Evolutionary conservation across 2,113 vertebrate genomes (phyloP), one percentile per base, ranked within the genome.

Genomic region (Cervus canadensis): DNA sequence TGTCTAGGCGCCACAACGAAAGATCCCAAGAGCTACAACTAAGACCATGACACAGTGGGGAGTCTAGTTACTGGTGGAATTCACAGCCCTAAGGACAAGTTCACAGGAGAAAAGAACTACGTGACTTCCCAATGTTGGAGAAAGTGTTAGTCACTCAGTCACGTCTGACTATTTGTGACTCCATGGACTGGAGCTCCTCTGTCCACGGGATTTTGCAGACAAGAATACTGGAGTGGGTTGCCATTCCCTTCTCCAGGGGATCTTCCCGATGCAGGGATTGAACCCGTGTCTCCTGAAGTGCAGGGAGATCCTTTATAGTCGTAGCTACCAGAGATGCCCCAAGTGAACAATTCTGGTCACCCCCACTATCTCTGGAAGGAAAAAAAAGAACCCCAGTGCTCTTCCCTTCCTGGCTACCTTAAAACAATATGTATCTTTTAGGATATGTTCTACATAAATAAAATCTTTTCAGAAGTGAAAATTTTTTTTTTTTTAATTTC

Each of bases 111-210:
- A 87, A 60, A 52, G 40, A 62, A 9, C 43, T 4, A 40, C 5
- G 25, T 2, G 6, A 19, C 40, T 23, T 36, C 17, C 50, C 16
- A 50, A 19, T 0, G 10, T 7, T 30, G 28, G 2, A 26, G 45
- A 15, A 17, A 23, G 36, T 2, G 36, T 25, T 23, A 40, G 36
- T 74, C 36, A 25, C 71, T 43, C 71, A 13, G 59, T 26, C 3
- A 23, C 13, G 21, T 43, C 71, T 13, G 36, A 74, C 71, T 74
- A 10, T 59, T 4, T 74, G 36, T 43, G 21, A 74, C 21, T 43
- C 36, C 71, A 7, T 13, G 71, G 36, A 40, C 21, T 43, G 71
- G 36, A 43, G 71, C 21, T 13, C 71, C 71, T 74, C 71, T 43
- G 36, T 43, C 36, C 21, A 23, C 21, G 2, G 71, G 21, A 43